A percentile compares a stretch with the other conserved stretches of the same genome.
Conservation (phyloP, 1,140 invertebrate genomes). For the Helicoverpa armigera region DNA sequence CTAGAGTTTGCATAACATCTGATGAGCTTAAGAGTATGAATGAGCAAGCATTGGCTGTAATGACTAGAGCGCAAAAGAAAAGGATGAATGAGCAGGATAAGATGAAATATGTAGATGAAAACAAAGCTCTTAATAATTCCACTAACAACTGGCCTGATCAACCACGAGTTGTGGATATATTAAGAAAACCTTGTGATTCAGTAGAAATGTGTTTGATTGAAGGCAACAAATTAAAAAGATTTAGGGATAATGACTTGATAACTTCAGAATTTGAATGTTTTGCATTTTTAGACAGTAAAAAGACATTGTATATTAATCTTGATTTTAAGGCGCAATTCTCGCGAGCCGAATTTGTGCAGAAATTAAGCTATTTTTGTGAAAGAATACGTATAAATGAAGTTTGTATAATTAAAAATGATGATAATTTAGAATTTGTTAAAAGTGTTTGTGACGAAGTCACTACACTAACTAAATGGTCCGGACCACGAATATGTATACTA, state of each 20-base stretch:
- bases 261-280: slow-evolving; percentile 27
- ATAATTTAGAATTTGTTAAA: slow-evolving; percentile 37
- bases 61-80: slow-evolving; percentile 48
- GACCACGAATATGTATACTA: slow-evolving; percentile 34
- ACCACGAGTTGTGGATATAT: slow-evolving; percentile 44
- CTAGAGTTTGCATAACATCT: slow-evolving; percentile 49
- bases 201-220: slow-evolving; percentile 45
- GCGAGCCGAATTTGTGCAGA: slow-evolving; percentile 2
- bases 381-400: slow-evolving; percentile 44
- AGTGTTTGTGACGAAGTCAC: slow-evolving; percentile 20
- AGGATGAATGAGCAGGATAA: slow-evolving; percentile 28
- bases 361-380: slow-evolving; percentile 42
- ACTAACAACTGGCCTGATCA: slow-evolving; percentile 30
- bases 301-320: slow-evolving; percentile 48
- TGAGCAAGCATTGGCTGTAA: slow-evolving; percentile 21
- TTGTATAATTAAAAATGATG: slow-evolving; percentile 41
- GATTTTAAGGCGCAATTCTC: too few relatives aligned
- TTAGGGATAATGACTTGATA: slow-evolving; percentile 20
- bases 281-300: slow-evolving; percentile 7
- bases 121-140: slow-evolving; percentile 10
- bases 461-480: neutral
- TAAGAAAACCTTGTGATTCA: slow-evolving; percentile 38
- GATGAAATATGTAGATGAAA: neutral
- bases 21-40: slow-evolving; percentile 54
- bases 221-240: slow-evolving; percentile 31